Percentiles rank a stretch among this genome's conserved stretches.
Evolutionary conservation across 2,888 invertebrate genomes (phyloP).

Genomic region (Pinctada fucata): DNA sequence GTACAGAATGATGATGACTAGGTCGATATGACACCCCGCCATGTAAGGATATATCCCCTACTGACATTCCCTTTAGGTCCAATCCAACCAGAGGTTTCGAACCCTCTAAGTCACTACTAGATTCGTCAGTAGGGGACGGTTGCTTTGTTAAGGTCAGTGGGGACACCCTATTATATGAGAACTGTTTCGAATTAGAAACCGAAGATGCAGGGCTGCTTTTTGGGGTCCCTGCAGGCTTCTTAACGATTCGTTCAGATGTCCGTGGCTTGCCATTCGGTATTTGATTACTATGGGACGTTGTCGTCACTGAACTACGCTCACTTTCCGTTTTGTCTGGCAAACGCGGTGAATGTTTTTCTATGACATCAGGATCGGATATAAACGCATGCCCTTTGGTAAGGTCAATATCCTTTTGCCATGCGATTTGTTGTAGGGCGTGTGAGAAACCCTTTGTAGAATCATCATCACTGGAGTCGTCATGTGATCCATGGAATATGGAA

Average conservation of each 20-base stretch:
- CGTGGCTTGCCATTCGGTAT: conserved; percentile 55
- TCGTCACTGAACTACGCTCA: conserved; percentile 13
- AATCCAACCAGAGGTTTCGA: background rate
- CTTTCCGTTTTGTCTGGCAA: conserved; percentile 20
- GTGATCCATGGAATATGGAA: conserved; percentile 16
- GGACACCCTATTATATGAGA: conserved; percentile 36
- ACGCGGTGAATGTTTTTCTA: conserved; percentile 38
- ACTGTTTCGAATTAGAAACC: conserved; percentile 14
- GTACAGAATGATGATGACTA: background rate
- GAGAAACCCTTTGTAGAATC: conserved; percentile 51
- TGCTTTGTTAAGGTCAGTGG: conserved; percentile 28
- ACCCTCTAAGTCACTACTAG: conserved; percentile 30
- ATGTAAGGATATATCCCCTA: conserved; percentile 27
- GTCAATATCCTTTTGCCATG: conserved; percentile 87
- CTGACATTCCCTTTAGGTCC: conserved; percentile 22
- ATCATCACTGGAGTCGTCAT: conserved; percentile 45
- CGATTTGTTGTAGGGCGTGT: conserved; percentile 80
- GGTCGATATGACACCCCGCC: conserved; percentile 1
- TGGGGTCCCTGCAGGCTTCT: conserved; percentile 59
- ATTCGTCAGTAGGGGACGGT: conserved; percentile 34
- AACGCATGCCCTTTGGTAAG: conserved; percentile 66
- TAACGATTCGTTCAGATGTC: conserved; percentile 52
- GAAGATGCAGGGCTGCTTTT: conserved; percentile 55
- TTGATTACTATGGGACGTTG: conserved; percentile 31
- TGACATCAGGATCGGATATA: conserved; percentile 47